phyloP scores from a whole-genome alignment of 2,888 invertebrate species.

The Drosophila kokeensis region DNA sequence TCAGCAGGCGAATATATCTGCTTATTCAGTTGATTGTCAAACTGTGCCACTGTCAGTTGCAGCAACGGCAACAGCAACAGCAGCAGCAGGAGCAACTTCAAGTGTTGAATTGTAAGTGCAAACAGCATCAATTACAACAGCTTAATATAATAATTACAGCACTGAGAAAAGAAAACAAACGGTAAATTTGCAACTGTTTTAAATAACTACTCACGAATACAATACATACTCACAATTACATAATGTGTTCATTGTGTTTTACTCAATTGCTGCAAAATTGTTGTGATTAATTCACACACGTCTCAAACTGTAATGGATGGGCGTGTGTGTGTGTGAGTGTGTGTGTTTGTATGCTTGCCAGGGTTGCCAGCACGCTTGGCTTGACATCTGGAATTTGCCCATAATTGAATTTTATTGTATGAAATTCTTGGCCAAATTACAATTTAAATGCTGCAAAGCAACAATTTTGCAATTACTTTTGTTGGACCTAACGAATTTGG shows the following conservation, averaged over 20 bases:
- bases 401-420: slow-evolving; percentile 68
- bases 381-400: slow-evolving; percentile 19
- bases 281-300: slow-evolving; percentile 46
- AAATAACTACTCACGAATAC: slow-evolving; percentile 25
- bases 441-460: slow-evolving; percentile 43
- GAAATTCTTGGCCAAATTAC: slow-evolving; percentile 67
- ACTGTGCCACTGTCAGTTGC: neutral
- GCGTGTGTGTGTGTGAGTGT: neutral
- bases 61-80: slow-evolving; percentile 6
- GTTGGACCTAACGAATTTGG: slow-evolving; percentile 34
- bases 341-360: slow-evolving; percentile 2
- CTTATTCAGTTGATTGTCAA: neutral
- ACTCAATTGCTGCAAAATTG: slow-evolving; percentile 45
- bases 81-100: slow-evolving; percentile 4
- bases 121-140: slow-evolving; percentile 12
- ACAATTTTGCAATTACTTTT: slow-evolving; percentile 66
- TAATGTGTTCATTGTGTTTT: slow-evolving; percentile 40
- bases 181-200: slow-evolving; percentile 21
- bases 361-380: slow-evolving; percentile 16
- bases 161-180: slow-evolving; percentile 26
- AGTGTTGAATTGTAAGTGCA: slow-evolving; percentile 27
- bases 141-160: slow-evolving; percentile 34
- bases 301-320: slow-evolving; percentile 4
- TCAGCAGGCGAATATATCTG: neutral
- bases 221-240: slow-evolving; percentile 37